A percentile compares a stretch with the other conserved stretches of the same genome.
Evolutionary conservation across 2,888 invertebrate species (phyloP).

Genomic region (Dasysyrphus tricinctus): DNA sequence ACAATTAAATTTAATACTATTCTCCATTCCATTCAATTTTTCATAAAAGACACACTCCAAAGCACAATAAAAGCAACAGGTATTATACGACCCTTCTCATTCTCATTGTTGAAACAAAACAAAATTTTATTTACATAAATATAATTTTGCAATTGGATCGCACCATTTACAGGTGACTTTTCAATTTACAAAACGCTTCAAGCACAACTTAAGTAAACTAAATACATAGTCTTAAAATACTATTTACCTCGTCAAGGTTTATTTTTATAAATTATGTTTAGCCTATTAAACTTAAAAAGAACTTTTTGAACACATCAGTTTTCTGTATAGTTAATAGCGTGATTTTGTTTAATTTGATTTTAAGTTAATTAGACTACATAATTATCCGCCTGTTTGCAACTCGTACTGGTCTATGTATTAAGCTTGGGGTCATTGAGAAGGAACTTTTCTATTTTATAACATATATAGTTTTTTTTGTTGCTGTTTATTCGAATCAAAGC

Average conservation of each 20-base stretch:
- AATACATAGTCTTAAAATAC: conserved; percentile 38
- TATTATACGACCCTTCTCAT: not conserved
- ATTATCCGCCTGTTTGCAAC: conserved; percentile 57
- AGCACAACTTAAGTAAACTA: conserved; percentile 5
- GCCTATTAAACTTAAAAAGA: not conserved
- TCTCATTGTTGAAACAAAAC: conserved; percentile 21
- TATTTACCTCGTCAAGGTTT: conserved; percentile 41
- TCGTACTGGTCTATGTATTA: conserved; percentile 20
- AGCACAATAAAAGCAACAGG: conserved; percentile 22
- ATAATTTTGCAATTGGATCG: conserved; percentile 65
- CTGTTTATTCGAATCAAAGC: conserved; percentile 9
- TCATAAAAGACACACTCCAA: not conserved
- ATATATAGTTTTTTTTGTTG: not conserved
- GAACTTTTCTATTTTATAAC: conserved; percentile 29
- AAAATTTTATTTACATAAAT: conserved; percentile 59
- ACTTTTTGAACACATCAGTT: not conserved
- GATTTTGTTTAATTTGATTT: conserved; percentile 25
- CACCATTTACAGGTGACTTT: conserved; percentile 8
- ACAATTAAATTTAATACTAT: conserved; percentile 26
- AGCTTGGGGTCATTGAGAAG: conserved; percentile 24
- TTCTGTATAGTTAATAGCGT: conserved; percentile 14
- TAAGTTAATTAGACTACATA: conserved; percentile 60
- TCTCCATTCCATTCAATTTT: not conserved
- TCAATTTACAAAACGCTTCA: not conserved
- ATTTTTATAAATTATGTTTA: conserved; percentile 52